phyloP scores from a whole-genome alignment of 2,888 invertebrate species.

The Lypha dubia region DNA sequence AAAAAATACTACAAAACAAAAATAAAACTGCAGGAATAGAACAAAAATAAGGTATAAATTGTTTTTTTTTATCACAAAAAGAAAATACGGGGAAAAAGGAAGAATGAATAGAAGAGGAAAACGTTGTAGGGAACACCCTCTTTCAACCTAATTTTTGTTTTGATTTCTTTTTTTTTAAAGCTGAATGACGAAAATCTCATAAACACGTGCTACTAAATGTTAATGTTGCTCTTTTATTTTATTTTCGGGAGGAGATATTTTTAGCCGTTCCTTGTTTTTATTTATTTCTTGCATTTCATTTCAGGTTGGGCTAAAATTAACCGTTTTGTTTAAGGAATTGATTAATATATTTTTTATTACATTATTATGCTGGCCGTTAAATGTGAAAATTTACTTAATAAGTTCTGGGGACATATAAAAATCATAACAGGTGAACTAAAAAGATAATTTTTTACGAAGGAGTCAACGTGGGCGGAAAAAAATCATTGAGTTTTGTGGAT shows the following conservation, averaged over 20 bases:
- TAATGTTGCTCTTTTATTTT: slow-evolving; percentile 1
- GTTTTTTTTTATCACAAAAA: slow-evolving; percentile 16
- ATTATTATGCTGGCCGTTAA: neutral
- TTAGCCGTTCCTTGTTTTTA: slow-evolving; percentile 38
- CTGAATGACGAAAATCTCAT: slow-evolving; percentile 28
- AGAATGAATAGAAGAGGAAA: slow-evolving; percentile 2
- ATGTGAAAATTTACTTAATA: too few relatives aligned
- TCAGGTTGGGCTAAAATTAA: slow-evolving; percentile 10
- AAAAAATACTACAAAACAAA: too few relatives aligned
- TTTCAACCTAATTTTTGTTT: slow-evolving; percentile 36
- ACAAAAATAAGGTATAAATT: too few relatives aligned
- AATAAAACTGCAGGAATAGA: too few relatives aligned
- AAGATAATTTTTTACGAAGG: too few relatives aligned
- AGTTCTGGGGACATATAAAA: too few relatives aligned
- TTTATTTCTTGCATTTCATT: slow-evolving; percentile 7
- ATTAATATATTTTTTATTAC: too few relatives aligned
- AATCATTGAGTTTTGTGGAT: too few relatives aligned
- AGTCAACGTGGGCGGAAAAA: too few relatives aligned
- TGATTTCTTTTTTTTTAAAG: slow-evolving; percentile 10
- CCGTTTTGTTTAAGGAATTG: neutral
- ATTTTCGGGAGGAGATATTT: neutral
- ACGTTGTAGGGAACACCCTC: slow-evolving; percentile 45
- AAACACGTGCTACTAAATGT: slow-evolving; percentile 30
- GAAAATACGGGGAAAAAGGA: neutral
- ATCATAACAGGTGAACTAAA: too few relatives aligned